Percentiles rank a stretch among this genome's conserved stretches.
These are phyloP conservation scores for Istiophorus platypterus DNA, from an alignment of 2,113 vertebrate genomes.

Conservation along the genomic window DNA sequence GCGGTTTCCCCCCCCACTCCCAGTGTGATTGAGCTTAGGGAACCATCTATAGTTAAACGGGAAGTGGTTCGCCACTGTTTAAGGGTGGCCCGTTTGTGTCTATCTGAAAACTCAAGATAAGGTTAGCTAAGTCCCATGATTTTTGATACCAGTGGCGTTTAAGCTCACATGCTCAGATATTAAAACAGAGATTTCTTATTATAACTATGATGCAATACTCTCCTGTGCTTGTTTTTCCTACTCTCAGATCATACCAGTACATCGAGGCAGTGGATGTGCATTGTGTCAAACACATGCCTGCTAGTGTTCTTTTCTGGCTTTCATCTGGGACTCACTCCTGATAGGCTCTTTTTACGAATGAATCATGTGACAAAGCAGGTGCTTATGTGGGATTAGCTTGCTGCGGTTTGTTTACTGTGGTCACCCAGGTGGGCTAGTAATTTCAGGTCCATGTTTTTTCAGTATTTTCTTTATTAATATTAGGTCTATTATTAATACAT, in stretches of 20 bases:
- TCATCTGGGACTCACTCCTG: constrained; percentile 20
- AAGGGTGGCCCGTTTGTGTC: background rate
- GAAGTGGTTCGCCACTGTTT: background rate
- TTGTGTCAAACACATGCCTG: constrained; percentile 32
- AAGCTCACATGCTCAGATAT: background rate
- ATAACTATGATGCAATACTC: background rate
- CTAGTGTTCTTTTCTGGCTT: constrained; percentile 60
- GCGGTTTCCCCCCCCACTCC: constrained; percentile 16
- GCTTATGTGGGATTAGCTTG: constrained; percentile 69
- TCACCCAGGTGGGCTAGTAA: background rate
- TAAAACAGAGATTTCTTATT: no score
- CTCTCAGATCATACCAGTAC: background rate
- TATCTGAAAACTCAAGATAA: background rate
- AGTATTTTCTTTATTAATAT: background rate
- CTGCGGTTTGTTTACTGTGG: constrained; percentile 59
- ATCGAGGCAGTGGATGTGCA: constrained; percentile 39
- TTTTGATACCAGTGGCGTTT: background rate
- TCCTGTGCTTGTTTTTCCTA: background rate
- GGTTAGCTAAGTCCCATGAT: background rate
- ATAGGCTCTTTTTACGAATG: constrained; percentile 68
- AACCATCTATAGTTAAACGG: background rate
- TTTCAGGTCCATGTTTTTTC: background rate
- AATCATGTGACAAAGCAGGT: constrained; percentile 64
- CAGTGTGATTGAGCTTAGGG: background rate
- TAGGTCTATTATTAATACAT: background rate